Base-by-base conservation (phyloP, 2,113 vertebrate genomes). In the Synodontis membranacea region DNA sequence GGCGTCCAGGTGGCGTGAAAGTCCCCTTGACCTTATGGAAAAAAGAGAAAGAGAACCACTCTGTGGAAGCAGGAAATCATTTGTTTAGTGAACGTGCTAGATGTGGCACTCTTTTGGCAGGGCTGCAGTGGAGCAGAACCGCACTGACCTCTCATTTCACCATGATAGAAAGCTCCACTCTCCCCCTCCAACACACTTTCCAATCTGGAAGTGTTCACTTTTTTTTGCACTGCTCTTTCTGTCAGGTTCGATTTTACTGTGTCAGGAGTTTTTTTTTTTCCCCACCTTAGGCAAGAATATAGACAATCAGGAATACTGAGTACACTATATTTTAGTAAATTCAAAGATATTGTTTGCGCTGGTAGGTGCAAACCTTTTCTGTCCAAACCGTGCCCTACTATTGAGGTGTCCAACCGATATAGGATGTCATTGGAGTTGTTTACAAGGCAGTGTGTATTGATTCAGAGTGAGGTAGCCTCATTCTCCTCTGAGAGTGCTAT, bases 1-100 rank as follows among this genome's bases (percentile, higher is more conserved):
- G 54, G 44, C 17, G 25, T 58, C 78, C 78, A 31, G 23, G 58
- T 75, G 52, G 82, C 44, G 50, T 46, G 19, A 75, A 93, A 94
- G 91, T 93, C 91, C 74, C 64, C 90, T 92, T 94, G 93, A 94
- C 94, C 91, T 94, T 95, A 93, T 92, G 87, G 83, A 91, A 37
- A 76, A 92, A 92, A 68, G 84, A 42, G 90, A 88, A 81, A 88
- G 48, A 28, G 88, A 91, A 89, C 86, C 90, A 90, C 84, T 68
- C 78, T 48, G 88, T 89, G 84, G 88, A 92, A 93, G 92, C 92
- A 94, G 93, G 94, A 95, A 91, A 91, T 94, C 86, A 86, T 92
- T 94, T 91, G 91, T 93, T 92, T 90, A 84, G 90, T 86, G 62
- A 80, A 88, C 37, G 3, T 86, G 89, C 52, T 72, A 85, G 89